These are phyloP conservation scores for Spodoptera picta DNA, from an alignment of 2,888 invertebrate genomes.

Conservation along the genomic window DNA sequence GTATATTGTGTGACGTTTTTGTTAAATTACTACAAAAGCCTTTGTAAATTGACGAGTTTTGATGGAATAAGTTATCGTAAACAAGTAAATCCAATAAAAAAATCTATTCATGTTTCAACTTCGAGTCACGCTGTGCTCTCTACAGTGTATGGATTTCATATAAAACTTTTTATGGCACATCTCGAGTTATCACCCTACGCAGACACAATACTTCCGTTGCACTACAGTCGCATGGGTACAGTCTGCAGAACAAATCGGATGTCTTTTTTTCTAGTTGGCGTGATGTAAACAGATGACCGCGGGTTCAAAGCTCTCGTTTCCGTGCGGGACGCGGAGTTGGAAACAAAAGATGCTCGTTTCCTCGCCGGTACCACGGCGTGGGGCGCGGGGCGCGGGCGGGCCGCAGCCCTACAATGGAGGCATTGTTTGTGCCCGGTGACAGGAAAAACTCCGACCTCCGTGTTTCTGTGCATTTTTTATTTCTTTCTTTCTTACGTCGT, in stretches of 20 bases:
- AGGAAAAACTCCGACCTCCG: constrained; percentile 89
- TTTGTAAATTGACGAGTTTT: too few species aligned
- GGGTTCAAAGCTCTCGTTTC: constrained; percentile 84
- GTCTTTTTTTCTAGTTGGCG: constrained; percentile 77
- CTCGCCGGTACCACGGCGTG: constrained; percentile 72
- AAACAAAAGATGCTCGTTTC: constrained; percentile 89
- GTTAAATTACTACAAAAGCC: too few species aligned
- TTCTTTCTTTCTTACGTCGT: constrained; percentile 75
- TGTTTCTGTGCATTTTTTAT: constrained; percentile 88
- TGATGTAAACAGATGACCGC: constrained; percentile 86
- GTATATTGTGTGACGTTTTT: too few species aligned
- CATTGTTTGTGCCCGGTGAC: constrained; percentile 89
- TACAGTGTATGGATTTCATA: background rate
- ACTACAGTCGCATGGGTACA: constrained; percentile 22
- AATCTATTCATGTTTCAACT: too few species aligned
- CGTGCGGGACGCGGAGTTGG: constrained; percentile 75
- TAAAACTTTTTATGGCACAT: constrained; percentile 27
- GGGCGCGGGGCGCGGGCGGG: constrained; percentile 60
- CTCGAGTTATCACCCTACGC: constrained; percentile 8
- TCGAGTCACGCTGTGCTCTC: background rate
- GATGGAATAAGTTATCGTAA: too few species aligned
- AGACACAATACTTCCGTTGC: constrained; percentile 17
- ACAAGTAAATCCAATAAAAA: too few species aligned
- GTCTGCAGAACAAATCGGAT: constrained; percentile 67
- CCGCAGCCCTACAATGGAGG: constrained; percentile 79